Evolutionary conservation across 2,797 vertebrate genomes (phyloP).

Genomic region (Cyprinella venusta): DNA sequence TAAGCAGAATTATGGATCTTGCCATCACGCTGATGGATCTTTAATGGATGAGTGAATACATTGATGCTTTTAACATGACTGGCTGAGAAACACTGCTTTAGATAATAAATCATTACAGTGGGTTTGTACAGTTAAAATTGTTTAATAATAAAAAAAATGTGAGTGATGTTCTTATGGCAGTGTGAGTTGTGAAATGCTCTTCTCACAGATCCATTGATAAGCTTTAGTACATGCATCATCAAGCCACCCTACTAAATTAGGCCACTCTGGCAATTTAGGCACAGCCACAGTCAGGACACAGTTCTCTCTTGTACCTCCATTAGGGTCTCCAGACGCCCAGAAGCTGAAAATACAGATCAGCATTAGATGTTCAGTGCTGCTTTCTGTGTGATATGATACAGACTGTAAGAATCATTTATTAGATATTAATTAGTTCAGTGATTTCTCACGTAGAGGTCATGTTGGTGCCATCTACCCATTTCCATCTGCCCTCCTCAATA

Average conservation of each 20-base stretch:
- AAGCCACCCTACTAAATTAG: background rate
- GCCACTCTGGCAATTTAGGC: background rate
- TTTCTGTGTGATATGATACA: background rate
- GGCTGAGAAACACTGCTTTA: too few relatives aligned
- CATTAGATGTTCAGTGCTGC: background rate
- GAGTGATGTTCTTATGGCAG: background rate
- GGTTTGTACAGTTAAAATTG: too few relatives aligned
- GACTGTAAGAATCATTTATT: background rate
- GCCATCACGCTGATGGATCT: too few relatives aligned
- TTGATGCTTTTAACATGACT: too few relatives aligned
- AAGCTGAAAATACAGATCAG: background rate
- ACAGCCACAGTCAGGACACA: background rate
- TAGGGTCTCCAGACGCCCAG: accelerated
- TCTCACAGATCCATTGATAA: background rate
- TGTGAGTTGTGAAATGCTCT: background rate
- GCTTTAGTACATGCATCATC: accelerated
- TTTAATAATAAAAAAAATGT: background rate
- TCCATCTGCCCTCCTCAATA: background rate
- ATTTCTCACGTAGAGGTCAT: background rate
- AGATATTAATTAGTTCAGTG: background rate
- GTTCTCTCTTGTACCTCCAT: accelerated
- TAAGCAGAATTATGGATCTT: too few relatives aligned
- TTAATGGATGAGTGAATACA: too few relatives aligned
- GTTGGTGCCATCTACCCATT: slow-evolving; percentile 3
- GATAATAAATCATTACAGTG: too few relatives aligned